A percentile compares a stretch with the other conserved stretches of the same genome.
phyloP scores from a whole-genome alignment of 2,113 vertebrate genomes.

The Osmerus mordax region DNA sequence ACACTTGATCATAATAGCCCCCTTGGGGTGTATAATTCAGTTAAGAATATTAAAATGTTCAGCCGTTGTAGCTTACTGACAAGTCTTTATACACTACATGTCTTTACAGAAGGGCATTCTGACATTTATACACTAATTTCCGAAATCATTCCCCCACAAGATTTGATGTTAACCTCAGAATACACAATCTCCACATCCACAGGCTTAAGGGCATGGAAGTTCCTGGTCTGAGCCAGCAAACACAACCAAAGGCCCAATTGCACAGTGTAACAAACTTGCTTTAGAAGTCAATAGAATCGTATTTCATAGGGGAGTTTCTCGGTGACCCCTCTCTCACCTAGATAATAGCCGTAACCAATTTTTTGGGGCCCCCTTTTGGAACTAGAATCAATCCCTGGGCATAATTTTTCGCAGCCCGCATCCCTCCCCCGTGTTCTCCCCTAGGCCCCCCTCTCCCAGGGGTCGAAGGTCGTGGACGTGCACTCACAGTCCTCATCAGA shows the following conservation, averaged over 20 bases:
- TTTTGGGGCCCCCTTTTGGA: background rate
- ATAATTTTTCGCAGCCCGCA: slow-evolving; percentile 4
- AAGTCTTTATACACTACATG: too few relatives aligned
- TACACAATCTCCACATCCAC: too few relatives aligned
- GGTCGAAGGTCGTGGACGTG: slow-evolving; percentile 44
- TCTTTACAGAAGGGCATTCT: too few relatives aligned
- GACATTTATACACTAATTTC: too few relatives aligned
- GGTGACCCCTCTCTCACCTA: background rate
- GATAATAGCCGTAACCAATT: too few relatives aligned
- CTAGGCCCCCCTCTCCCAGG: slow-evolving; percentile 22
- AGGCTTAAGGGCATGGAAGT: too few relatives aligned
- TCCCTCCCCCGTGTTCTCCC: background rate
- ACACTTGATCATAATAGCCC: too few relatives aligned
- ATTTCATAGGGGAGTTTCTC: background rate
- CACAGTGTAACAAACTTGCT: background rate
- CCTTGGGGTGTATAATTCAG: too few relatives aligned
- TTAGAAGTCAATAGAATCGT: background rate
- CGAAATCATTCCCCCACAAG: too few relatives aligned
- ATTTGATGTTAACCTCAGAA: too few relatives aligned
- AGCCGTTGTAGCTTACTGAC: too few relatives aligned
- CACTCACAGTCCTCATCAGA: slow-evolving; percentile 38
- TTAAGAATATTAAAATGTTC: too few relatives aligned
- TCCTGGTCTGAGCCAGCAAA: background rate
- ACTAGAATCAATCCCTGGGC: background rate
- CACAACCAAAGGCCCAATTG: background rate